These are phyloP conservation scores for Scytalopus superciliaris DNA, from an alignment of 2,113 vertebrate species.

Conservation along the genomic window DNA sequence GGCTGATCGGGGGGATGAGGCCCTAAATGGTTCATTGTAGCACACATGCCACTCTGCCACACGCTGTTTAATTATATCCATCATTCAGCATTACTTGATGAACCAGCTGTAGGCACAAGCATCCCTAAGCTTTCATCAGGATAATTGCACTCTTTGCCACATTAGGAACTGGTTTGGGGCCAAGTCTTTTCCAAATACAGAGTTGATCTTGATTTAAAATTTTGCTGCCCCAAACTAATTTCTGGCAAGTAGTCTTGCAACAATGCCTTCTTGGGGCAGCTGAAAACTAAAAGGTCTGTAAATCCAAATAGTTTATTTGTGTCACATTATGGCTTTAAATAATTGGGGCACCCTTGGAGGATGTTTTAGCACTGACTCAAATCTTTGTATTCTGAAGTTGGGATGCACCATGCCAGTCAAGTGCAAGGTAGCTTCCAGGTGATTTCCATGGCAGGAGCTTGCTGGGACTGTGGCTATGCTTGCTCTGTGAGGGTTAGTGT, in stretches of 20 bases:
- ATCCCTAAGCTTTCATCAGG: constrained; percentile 18
- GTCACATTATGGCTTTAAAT: background rate
- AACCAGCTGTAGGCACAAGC: constrained; percentile 56
- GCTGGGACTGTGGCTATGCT: accelerated
- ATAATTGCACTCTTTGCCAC: constrained; percentile 35
- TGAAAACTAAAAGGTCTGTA: background rate
- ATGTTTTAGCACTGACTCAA: background rate
- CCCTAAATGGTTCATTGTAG: background rate
- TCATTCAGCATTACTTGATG: constrained; percentile 49
- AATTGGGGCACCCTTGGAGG: background rate
- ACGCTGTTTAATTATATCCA: constrained; percentile 13
- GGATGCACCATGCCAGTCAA: background rate
- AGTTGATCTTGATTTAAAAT: constrained; percentile 50
- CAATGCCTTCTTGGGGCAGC: constrained; percentile 24
- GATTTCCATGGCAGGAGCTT: background rate
- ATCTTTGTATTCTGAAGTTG: background rate
- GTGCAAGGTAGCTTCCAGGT: background rate
- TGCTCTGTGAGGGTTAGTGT: accelerated
- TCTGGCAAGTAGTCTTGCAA: constrained; percentile 5
- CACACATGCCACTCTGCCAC: background rate
- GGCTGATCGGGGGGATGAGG: background rate
- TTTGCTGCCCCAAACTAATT: constrained; percentile 27
- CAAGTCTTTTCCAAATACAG: constrained; percentile 52
- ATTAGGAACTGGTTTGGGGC: constrained; percentile 39
- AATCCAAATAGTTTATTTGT: background rate